Base-by-base conservation (phyloP, 1,140 invertebrate species). In the Diprion similis region DNA sequence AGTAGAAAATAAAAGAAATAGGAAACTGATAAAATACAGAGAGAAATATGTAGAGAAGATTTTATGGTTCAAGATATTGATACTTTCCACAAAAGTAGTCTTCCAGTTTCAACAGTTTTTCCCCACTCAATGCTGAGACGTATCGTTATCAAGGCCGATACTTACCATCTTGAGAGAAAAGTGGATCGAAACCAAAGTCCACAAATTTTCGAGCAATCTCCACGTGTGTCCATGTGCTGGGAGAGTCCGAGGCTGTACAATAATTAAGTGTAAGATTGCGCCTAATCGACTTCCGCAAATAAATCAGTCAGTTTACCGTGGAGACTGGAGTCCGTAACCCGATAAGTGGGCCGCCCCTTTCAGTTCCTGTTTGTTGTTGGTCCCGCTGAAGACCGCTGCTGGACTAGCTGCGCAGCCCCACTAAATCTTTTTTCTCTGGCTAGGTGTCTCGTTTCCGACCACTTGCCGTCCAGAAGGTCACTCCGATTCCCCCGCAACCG, bases 271-370 rank as follows among this genome's bases (percentile, higher is more conserved):
- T 73, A 71, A 78, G 74, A 79, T 76, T 75, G 73, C 59, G 71
- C 59, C 74, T 78, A 80, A 80, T 80, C 76, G 74, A 68, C 75
- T 78, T 78, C 75, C 78, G 74, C 48, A 70, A 47, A 77, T 80
- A 80, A 80, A 80, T 80, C 79, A 78, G 66, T 64, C 17, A 15
- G 37, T 68, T 45, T 68, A 7, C 18, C 15, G 17, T 19, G 18
- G 24, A 17, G 46, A 68, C 68, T 47, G 8, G 24, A 37, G 24
- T 46, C 46, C 46, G 78, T 76, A 77, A 79, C 69, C 69, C 65
- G 75, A 79, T 75, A 77, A 77, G 66, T 45, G 8, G 45, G 68
- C 59, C 75, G 75, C 75, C 77, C 66, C 68, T 79, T 77, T 73
- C 64, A 68, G 75, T 75, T 75, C 76, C 74, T 72, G 77, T 77